Conservation (phyloP, 2,797 vertebrate genomes). For the Passerculus sandwichensis region DNA sequence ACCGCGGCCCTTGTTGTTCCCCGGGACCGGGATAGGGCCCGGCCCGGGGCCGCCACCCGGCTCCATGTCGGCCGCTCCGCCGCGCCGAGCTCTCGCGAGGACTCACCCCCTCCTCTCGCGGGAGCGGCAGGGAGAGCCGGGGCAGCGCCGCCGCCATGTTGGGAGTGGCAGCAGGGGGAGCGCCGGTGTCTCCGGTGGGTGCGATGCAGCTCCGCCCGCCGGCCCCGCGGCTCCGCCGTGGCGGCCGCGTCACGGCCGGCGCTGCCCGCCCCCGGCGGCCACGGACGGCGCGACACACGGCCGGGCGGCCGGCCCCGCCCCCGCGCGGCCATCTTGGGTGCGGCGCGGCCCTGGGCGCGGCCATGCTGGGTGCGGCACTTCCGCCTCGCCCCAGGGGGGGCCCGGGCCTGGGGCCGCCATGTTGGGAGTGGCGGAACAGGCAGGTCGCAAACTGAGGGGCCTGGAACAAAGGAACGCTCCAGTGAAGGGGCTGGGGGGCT, state of each 20-base stretch:
- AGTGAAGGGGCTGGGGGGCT: not conserved
- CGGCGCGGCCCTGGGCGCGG: accelerated
- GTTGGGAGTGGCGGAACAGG: not conserved
- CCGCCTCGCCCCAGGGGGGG: not conserved
- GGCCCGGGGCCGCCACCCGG: slow-evolving; percentile 58
- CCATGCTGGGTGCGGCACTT: not conserved
- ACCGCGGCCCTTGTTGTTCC: slow-evolving; percentile 87
- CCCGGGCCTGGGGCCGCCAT: not conserved
- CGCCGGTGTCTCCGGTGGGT: not conserved
- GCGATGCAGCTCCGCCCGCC: not conserved
- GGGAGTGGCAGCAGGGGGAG: slow-evolving; percentile 29
- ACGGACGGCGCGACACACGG: not conserved
- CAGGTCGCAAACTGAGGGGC: accelerated
- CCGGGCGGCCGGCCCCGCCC: not conserved
- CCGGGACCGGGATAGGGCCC: slow-evolving; percentile 75
- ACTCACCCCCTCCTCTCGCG: slow-evolving; percentile 66
- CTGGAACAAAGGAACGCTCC: accelerated
- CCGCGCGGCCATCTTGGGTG: not conserved
- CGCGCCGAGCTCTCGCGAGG: slow-evolving; percentile 60
- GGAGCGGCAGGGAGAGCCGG: slow-evolving; percentile 21
- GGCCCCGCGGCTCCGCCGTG: not conserved
- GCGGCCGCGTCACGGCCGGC: not conserved
- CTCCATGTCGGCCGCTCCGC: slow-evolving; percentile 74
- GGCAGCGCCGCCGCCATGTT: slow-evolving; percentile 52
- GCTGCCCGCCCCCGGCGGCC: not conserved